Conservation (phyloP, 2,888 invertebrate species). For the Philaethria dido region DNA sequence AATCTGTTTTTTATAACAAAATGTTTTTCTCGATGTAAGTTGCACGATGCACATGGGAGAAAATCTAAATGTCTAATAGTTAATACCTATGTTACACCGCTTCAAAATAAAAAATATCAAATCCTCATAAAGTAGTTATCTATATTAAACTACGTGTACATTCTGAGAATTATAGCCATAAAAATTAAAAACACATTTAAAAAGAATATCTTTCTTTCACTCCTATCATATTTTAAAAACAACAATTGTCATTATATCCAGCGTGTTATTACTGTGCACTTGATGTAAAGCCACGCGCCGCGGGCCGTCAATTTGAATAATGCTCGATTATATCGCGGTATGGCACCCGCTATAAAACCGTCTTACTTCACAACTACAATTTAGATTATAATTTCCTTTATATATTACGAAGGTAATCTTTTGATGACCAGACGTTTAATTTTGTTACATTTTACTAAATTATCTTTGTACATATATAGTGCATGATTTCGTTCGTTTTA, state of each 20-base stretch:
- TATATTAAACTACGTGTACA: too few species aligned
- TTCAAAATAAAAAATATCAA: too few species aligned
- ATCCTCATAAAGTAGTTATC: too few species aligned
- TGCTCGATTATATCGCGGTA: slow-evolving; percentile 58
- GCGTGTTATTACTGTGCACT: slow-evolving; percentile 17
- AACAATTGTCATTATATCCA: slow-evolving; percentile 24
- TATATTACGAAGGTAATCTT: not conserved
- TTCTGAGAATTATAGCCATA: too few species aligned
- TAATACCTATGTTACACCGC: too few species aligned
- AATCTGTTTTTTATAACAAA: too few species aligned
- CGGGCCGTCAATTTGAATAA: slow-evolving; percentile 61
- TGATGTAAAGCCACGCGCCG: slow-evolving; percentile 45
- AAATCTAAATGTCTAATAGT: too few species aligned
- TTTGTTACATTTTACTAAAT: slow-evolving; percentile 9
- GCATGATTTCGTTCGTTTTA: too few species aligned
- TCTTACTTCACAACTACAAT: slow-evolving; percentile 41
- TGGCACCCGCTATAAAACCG: slow-evolving; percentile 48
- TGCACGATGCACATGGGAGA: too few species aligned
- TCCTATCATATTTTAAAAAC: slow-evolving; percentile 8
- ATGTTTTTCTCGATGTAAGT: too few species aligned
- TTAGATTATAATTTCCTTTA: slow-evolving; percentile 25
- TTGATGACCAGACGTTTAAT: slow-evolving; percentile 15
- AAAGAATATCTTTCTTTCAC: slow-evolving; percentile 2
- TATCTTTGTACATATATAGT: not conserved
- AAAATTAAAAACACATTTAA: not conserved